Evolutionary conservation across 35 echinoderm and acorn worm genomes (phyloP).

Genomic region (Heliocidaris erythrogramma): DNA sequence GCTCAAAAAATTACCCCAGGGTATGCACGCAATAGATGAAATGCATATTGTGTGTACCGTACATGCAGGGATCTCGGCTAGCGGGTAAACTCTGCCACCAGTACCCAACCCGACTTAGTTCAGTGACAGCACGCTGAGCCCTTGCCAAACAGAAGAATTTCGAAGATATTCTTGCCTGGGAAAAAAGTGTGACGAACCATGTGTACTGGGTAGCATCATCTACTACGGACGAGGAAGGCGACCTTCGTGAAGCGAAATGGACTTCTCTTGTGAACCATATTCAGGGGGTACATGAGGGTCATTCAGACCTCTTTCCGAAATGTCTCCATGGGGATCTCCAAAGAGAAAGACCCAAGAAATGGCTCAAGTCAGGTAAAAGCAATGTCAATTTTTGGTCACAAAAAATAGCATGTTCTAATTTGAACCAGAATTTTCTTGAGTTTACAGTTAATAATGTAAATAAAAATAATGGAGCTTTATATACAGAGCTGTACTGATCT

Average conservation of each 20-base stretch:
- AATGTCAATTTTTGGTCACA: neutral
- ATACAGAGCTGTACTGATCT: neutral
- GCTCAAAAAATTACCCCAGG: no score
- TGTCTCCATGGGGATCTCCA: slow-evolving; percentile 55
- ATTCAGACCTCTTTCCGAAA: slow-evolving; percentile 26
- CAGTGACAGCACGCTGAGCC: no score
- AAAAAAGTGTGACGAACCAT: neutral
- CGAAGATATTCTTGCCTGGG: neutral
- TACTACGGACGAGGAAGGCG: neutral
- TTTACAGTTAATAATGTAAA: neutral
- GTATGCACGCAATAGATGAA: no score
- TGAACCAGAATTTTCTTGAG: neutral
- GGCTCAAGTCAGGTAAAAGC: slow-evolving; percentile 51
- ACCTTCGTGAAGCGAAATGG: neutral
- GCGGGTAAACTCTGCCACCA: no score
- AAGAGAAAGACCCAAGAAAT: slow-evolving; percentile 56
- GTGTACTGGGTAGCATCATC: neutral
- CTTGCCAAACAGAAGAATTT: neutral
- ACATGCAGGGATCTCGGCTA: no score
- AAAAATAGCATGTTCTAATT: neutral
- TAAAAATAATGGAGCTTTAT: neutral
- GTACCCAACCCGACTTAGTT: no score
- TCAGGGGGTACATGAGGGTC: slow-evolving; percentile 48
- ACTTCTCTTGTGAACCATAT: neutral
- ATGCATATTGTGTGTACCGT: no score